Evolutionary conservation across 2,113 vertebrate species (phyloP), one percentile per base, ranked within the genome.

Genomic region (Scomber colias): DNA sequence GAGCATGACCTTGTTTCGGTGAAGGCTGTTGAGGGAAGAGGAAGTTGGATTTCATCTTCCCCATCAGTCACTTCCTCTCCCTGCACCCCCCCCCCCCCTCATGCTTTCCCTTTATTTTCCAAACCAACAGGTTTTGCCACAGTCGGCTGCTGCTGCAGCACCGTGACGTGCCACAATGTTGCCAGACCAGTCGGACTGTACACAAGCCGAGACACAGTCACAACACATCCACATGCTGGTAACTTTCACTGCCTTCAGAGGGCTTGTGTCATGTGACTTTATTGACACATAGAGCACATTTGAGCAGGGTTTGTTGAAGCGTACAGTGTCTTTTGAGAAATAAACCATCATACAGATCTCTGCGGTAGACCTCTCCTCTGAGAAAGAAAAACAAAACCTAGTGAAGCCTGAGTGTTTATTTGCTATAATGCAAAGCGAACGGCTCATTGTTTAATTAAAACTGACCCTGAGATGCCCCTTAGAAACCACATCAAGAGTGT

Each of bases 1-100:
- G 69, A 78, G 72, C 21, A 55, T 70, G 82, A 64, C 75, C 84
- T 77, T 31, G 56, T 75, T 73, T 75, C 56, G 82, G 55, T 80
- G 63, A 21, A 85, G 63, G 67, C 73, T 86, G 87, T 89, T 89
- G 82, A 85, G 45, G 51, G 73, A 88, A 92, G 87, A 90, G 91
- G 90, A 93, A 91, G 90, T 87, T 75, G 57, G 49, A 76, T 86
- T 85, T 86, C 82, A 89, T 83, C 90, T 91, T 92, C 91, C 87
- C 66, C 56, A 76, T 88, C 54, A 71, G 76, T 31, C 53, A 86
- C 83, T 92, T 93, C 86, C 90, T 89, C 89, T 80, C 31, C 63
- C 56, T 57, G 66, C 79, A 54, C 54, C 69, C 73, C 19, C 56
- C 66, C 12, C 24, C 51, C 7, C 31, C 35, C n/a, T 65, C n/a